Evolutionary conservation across 2,888 invertebrate genomes (phyloP).

Genomic region (Sinotaia quadrata): DNA sequence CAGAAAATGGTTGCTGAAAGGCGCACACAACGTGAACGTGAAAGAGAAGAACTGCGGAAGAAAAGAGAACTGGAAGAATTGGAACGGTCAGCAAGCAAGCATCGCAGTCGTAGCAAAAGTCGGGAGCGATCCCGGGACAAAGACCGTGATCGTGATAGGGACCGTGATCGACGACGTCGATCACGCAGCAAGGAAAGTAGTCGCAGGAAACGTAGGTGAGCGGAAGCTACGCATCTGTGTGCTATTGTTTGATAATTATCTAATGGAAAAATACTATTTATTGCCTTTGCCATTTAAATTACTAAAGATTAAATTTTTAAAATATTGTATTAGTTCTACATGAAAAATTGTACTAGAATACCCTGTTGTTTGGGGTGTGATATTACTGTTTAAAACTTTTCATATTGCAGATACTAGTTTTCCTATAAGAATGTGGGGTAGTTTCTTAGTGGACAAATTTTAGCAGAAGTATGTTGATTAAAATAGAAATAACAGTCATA

Average conservation of each 20-base stretch:
- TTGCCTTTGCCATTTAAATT: too few relatives aligned
- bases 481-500: too few relatives aligned
- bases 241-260: neutral
- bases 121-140: slow-evolving; percentile 23
- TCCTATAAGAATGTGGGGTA: too few relatives aligned
- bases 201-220: slow-evolving; percentile 36
- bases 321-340: neutral
- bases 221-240: neutral
- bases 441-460: too few relatives aligned
- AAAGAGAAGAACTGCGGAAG: slow-evolving; percentile 67
- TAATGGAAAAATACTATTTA: too few relatives aligned
- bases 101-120: slow-evolving; percentile 46
- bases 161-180: slow-evolving; percentile 43
- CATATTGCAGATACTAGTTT: too few relatives aligned
- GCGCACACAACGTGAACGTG: slow-evolving; percentile 63
- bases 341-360: too few relatives aligned
- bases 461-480: too few relatives aligned
- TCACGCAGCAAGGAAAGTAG: slow-evolving; percentile 44
- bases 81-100: slow-evolving; percentile 34
- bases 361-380: too few relatives aligned
- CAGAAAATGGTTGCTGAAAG: slow-evolving; percentile 69
- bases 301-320: neutral
- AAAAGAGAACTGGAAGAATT: slow-evolving; percentile 71
- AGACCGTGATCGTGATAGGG: slow-evolving; percentile 34
- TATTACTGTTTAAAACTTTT: too few relatives aligned